Evolutionary conservation across 2,113 vertebrate species (phyloP).

Genomic region (Ophthalmolycus amberensis): DNA sequence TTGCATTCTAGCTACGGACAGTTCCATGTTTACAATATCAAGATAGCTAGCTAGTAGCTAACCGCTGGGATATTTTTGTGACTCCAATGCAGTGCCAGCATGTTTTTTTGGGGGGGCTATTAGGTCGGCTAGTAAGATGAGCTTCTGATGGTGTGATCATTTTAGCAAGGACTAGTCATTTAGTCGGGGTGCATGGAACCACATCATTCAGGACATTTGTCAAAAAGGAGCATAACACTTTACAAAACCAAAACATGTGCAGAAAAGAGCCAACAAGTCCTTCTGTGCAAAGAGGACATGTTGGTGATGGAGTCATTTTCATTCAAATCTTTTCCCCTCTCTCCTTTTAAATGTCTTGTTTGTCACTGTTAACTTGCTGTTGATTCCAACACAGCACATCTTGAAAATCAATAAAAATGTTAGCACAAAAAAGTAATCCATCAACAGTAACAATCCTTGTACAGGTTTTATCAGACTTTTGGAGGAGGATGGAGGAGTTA

Average conservation of each 20-base stretch:
- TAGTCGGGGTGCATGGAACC: not conserved
- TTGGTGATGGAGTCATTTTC: not conserved
- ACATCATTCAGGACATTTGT: not conserved
- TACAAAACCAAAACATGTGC: not conserved
- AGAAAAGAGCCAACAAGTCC: not conserved
- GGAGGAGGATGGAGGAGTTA: constrained; percentile 1
- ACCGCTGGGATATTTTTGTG: not conserved
- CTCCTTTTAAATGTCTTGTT: not conserved
- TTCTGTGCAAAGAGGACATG: not conserved
- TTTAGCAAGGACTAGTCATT: too few relatives aligned
- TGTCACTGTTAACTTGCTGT: not conserved
- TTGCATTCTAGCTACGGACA: too few relatives aligned
- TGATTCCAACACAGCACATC: too few relatives aligned
- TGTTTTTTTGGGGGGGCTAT: too few relatives aligned
- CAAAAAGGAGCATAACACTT: too few relatives aligned
- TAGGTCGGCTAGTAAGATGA: too few relatives aligned
- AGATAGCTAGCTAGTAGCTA: not conserved
- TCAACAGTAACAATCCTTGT: constrained; percentile 27
- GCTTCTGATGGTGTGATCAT: too few relatives aligned
- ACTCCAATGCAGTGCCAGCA: not conserved
- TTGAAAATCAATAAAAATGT: too few relatives aligned
- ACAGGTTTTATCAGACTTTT: constrained; percentile 24
- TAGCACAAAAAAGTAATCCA: not conserved
- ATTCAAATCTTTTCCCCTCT: too few relatives aligned
- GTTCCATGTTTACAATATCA: too few relatives aligned